A percentile compares a stretch with the other conserved stretches of the same genome.
Conservation (phyloP, 2,888 invertebrate species). For the Selenia dentaria region DNA sequence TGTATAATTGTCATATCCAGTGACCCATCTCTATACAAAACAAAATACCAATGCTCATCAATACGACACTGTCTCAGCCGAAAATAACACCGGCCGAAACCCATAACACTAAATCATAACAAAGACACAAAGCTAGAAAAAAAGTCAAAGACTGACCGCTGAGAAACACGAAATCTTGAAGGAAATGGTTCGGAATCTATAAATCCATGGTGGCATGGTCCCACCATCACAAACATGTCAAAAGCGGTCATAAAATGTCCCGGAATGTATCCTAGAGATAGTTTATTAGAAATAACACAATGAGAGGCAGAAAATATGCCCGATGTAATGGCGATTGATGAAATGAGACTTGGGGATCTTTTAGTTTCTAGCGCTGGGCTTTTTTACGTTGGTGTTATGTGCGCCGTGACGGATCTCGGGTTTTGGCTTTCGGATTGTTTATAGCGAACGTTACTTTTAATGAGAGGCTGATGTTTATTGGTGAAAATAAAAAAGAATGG, state of each 20-base stretch:
- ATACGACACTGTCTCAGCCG: slow-evolving; percentile 10
- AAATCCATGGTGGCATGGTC: slow-evolving; percentile 62
- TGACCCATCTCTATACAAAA: no score
- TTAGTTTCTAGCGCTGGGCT: slow-evolving; percentile 1
- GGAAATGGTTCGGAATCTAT: slow-evolving; percentile 74
- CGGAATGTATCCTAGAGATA: slow-evolving; percentile 64
- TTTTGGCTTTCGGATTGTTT: slow-evolving; percentile 14
- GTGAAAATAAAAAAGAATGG: slow-evolving; percentile 19
- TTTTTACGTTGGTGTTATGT: neutral
- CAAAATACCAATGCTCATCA: slow-evolving; percentile 6
- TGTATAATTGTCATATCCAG: no score
- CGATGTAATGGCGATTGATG: slow-evolving; percentile 50
- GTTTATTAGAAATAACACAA: slow-evolving; percentile 73
- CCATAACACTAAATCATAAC: slow-evolving; percentile 62
- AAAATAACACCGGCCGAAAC: slow-evolving; percentile 35
- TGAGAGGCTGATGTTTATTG: slow-evolving; percentile 13
- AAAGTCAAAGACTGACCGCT: slow-evolving; percentile 60
- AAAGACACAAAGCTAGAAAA: slow-evolving; percentile 46
- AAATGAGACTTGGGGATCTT: slow-evolving; percentile 35
- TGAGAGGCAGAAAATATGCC: slow-evolving; percentile 57
- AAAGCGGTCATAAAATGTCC: slow-evolving; percentile 70
- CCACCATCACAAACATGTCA: slow-evolving; percentile 82
- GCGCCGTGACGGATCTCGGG: slow-evolving; percentile 14
- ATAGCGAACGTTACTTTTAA: slow-evolving; percentile 21
- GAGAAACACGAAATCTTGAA: slow-evolving; percentile 47